phyloP scores from a whole-genome alignment of 2,888 invertebrate species.

The Phengaris arion region DNA sequence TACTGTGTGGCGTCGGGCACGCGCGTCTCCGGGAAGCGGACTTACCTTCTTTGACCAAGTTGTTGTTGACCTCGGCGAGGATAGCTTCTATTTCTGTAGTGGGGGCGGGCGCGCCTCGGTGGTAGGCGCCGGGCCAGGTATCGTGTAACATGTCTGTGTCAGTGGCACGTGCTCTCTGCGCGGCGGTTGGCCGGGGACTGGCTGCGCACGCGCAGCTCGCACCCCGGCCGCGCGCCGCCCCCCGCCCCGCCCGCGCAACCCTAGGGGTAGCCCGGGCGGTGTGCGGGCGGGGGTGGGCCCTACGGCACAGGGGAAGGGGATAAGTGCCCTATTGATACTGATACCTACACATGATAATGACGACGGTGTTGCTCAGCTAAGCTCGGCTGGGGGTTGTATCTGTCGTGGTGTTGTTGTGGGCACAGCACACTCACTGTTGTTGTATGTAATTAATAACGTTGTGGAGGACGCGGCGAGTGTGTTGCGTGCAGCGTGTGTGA shows the following conservation, averaged over 20 bases:
- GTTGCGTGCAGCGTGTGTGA: not conserved
- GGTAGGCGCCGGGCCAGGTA: constrained; percentile 54
- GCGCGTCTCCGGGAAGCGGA: constrained; percentile 14
- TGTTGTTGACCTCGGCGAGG: constrained; percentile 67
- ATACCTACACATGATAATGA: constrained; percentile 8
- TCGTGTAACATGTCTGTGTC: constrained; percentile 62
- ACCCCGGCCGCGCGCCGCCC: constrained; percentile 39
- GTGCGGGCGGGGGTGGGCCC: constrained; percentile 38
- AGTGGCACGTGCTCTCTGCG: constrained; percentile 37
- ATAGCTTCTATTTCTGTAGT: constrained; percentile 61
- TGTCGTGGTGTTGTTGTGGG: not conserved
- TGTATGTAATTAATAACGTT: not conserved
- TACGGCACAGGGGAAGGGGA: constrained; percentile 41
- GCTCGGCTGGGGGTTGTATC: not conserved
- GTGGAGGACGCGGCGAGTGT: not conserved
- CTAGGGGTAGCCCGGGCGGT: constrained; percentile 24
- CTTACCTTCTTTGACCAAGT: constrained; percentile 64
- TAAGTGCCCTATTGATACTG: constrained; percentile 16
- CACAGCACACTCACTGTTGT: not conserved
- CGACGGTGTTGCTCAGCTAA: not conserved
- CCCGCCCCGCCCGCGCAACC: constrained; percentile 32
- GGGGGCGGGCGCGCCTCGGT: constrained; percentile 46
- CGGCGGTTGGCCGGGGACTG: constrained; percentile 43
- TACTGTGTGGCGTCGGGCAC: not conserved
- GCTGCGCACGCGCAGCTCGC: constrained; percentile 43